Evolutionary conservation across 2,888 invertebrate genomes (phyloP), one percentile per base, ranked within the genome.

Genomic region (Aphodius granarius): DNA sequence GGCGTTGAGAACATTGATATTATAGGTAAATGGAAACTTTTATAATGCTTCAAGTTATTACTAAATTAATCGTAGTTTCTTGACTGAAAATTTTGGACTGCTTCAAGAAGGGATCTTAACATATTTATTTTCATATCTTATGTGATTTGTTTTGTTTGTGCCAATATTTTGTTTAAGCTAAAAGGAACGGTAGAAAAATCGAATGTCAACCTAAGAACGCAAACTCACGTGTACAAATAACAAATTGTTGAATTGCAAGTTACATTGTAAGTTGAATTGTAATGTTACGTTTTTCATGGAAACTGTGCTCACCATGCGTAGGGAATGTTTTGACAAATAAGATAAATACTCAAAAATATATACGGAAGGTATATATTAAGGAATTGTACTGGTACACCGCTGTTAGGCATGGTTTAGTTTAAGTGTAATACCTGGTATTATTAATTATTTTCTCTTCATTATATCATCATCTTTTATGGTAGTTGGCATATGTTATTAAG

Each of bases 401-500:
- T 68, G 68, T 68, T 68, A 22, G 68, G 21, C 22, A 21, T 22
- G 22, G 22, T 68, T 22, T 68, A 20, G 22, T 68, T 68, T 20
- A 68, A 68, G 20, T 68, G 20, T 68, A 21, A 21, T 68, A 68
- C 22, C 22, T 22, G 20, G 22, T 63, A 72, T 19, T 22, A 72
- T 72, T 66, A 72, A 75, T 17, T 75, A 63, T 68, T 22, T 19
- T 72, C 19, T 65, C 43, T 9, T 20, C 18, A 72, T 72, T 72
- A 19, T 63, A 18, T 72, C 63, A 18, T 74, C 17, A 17, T 73
- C 19, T 76, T 74, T 66, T 73, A 23, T 63, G 76, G 76, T 74
- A 72, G 22, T 63, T 43, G 74, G 74, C 74, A 70, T 77, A 74
- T 74, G 20, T 68, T 21, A 70, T 73, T 73, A 76, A 66, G 68